phyloP scores from a whole-genome alignment of 2,888 invertebrate genomes.

The Encarsia formosa region DNA sequence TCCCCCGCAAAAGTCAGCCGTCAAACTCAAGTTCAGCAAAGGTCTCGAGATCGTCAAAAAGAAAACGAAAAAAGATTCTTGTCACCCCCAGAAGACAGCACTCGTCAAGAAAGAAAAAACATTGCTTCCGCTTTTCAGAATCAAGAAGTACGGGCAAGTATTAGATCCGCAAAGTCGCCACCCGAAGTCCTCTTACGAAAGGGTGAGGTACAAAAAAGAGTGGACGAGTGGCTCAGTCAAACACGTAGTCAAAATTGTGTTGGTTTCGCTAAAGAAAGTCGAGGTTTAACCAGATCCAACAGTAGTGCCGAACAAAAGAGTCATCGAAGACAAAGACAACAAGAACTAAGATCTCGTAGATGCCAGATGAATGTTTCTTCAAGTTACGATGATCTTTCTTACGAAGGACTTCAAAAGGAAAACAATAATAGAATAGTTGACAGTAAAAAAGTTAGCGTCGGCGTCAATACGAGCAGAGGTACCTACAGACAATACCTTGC shows the following conservation, averaged over 20 bases:
- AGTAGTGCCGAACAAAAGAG: conserved; percentile 42
- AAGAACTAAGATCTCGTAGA: conserved; percentile 33
- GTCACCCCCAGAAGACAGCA: conserved; percentile 16
- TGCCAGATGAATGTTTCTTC: conserved; percentile 39
- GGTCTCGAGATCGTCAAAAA: conserved; percentile 38
- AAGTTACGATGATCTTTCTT: conserved; percentile 42
- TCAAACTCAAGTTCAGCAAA: conserved; percentile 41
- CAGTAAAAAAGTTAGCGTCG: conserved; percentile 32
- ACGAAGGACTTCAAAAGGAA: conserved; percentile 31
- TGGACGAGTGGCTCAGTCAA: conserved; percentile 44
- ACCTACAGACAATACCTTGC: conserved; percentile 39
- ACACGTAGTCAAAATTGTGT: conserved; percentile 39
- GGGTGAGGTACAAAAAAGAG: conserved; percentile 43
- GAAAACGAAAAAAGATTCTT: conserved; percentile 24
- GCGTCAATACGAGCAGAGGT: conserved; percentile 34
- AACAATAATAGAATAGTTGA: conserved; percentile 15
- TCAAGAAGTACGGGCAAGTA: conserved; percentile 18
- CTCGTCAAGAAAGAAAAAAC: conserved; percentile 5
- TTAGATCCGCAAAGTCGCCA: conserved; percentile 29
- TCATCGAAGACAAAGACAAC: conserved; percentile 33
- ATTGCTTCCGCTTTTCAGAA: conserved; percentile 8
- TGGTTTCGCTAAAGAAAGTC: conserved; percentile 24
- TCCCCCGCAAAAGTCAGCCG: conserved; percentile 35
- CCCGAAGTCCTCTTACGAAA: conserved; percentile 38
- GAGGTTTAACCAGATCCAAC: conserved; percentile 39